phyloP scores from a whole-genome alignment of 53 echinoderm and acorn worm genomes.

The Arbacia lixula region DNA sequence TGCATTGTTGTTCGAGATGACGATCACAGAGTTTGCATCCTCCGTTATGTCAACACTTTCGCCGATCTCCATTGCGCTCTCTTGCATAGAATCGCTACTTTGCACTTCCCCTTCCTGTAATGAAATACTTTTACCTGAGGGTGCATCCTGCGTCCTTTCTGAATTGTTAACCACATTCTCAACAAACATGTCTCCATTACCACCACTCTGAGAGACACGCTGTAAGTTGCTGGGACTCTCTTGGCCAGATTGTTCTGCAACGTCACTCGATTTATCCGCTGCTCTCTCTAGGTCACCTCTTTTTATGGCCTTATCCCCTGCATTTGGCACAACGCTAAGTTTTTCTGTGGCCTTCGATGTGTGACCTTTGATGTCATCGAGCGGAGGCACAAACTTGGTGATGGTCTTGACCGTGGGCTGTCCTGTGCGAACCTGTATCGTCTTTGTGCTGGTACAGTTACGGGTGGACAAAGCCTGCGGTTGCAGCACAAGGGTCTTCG shows the following conservation, averaged over 20 bases:
- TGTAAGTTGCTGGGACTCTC: too few relatives aligned
- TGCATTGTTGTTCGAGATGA: neutral
- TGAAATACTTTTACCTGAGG: slow-evolving; percentile 5
- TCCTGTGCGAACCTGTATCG: slow-evolving; percentile 33
- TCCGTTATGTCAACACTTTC: neutral
- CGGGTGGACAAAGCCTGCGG: neutral
- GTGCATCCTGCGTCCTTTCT: neutral
- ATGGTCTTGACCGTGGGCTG: slow-evolving; percentile 32
- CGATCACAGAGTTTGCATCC: neutral
- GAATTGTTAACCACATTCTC: neutral
- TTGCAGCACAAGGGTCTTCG: slow-evolving; percentile 66
- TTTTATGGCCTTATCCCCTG: too few relatives aligned
- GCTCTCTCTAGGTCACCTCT: too few relatives aligned
- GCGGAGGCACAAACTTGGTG: slow-evolving; percentile 47
- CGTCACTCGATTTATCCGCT: too few relatives aligned
- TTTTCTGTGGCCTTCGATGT: slow-evolving; percentile 4
- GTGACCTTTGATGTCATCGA: slow-evolving; percentile 7
- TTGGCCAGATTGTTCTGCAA: too few relatives aligned
- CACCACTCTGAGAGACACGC: too few relatives aligned
- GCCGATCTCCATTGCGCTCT: neutral
- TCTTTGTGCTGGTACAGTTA: slow-evolving; percentile 30
- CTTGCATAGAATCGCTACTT: slow-evolving; percentile 50
- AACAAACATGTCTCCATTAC: too few relatives aligned
- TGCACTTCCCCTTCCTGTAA: slow-evolving; percentile 30
- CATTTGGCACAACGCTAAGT: too few relatives aligned